Evolutionary conservation across 2,797 vertebrate genomes (phyloP), one percentile per base, ranked within the genome.

Genomic region (Liasis olivaceus): DNA sequence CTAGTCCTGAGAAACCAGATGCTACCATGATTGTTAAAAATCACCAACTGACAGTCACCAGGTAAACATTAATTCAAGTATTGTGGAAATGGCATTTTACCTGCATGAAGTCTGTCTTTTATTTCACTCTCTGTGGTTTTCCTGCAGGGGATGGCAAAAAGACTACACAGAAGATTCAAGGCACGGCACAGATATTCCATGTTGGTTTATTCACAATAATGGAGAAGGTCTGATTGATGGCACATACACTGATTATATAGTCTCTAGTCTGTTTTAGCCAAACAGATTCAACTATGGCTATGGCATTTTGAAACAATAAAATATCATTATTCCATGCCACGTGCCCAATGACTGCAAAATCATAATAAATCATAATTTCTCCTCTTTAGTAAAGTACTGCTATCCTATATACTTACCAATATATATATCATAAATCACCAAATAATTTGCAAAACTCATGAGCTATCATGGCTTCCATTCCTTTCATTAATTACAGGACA

Each of bases 161-260:
- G 97, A 99, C 96, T 99, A 98, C 96, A 97, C 97, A 88, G 95
- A 93, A 91, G 96, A 99, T 54, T 84, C 97, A 60, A 96, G 94
- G 86, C 96, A 97, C 0, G 98, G 98, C 56, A 96, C 96, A 22
- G 94, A 95, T 20, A 96, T 98, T 89, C 90, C 98, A 88, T 99
- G 98, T 95, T 99, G 98, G 98, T 98, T 99, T 91, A 91, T 98
- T 93, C 96, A 98, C 92, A 96, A 98, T 85, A 98, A 98, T 0
- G 98, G 98, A 42, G 96, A 97, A 3, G 98, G 98, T 24, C 97
- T 99, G 66, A 97, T 99, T 0, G 98, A 99, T 85, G 98, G 98
- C 12, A 69, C 59, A 81, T 96, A 97, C 72, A 97, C 97, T 0
- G 98, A 99, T 91, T 99, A 99, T 58, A 97, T 98, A 0, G 96